Base-by-base conservation (phyloP, 2,888 invertebrate species). In the Athripsodes cinereus region DNA sequence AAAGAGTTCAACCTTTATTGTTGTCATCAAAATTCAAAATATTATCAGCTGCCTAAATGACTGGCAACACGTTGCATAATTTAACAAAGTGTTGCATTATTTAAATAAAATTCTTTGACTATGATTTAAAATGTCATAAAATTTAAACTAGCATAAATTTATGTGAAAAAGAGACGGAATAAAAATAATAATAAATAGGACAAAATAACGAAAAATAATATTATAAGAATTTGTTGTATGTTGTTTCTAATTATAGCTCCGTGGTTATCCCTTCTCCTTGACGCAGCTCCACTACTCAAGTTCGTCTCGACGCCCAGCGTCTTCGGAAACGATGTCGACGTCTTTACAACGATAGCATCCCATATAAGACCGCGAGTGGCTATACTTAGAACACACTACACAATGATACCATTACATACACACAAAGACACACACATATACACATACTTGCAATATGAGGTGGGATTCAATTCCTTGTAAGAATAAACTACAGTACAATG, bases 351-450 rank as follows among this genome's bases (percentile, higher is more conserved):
- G 18, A 22, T 51, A 51, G 44, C 51, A 48, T 71, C 70, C 78
- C 78, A 71, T 78, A 75, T 78, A 76, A 73, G 75, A 76, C 70
- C 70, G 73, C 13, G 40, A 5, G 13, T 69, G 67, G 67, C 77
- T 77, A 77, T 70, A 74, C 74, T 70, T 77, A 77, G 76, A 72
- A 19, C 47, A 47, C 13, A 26, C 26, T 26, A 3, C 40, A 40
- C 40, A 40, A 3, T 8, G 2, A 40, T 16, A 40, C 16, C 3
- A 16, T 5, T 40, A 40, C 31, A 8, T 31, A 31, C 11, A 11
- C n/a, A n/a, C n/a, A n/a, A n/a, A n/a, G n/a, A n/a, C n/a, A n/a
- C n/a, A n/a, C n/a, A n/a, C n/a, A n/a, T 31, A n/a, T n/a, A n/a
- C n/a, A n/a, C n/a, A n/a, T n/a, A n/a, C n/a, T n/a, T n/a, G n/a